phyloP scores from a whole-genome alignment of 2,888 invertebrate genomes.

The Tortricodes alternella region DNA sequence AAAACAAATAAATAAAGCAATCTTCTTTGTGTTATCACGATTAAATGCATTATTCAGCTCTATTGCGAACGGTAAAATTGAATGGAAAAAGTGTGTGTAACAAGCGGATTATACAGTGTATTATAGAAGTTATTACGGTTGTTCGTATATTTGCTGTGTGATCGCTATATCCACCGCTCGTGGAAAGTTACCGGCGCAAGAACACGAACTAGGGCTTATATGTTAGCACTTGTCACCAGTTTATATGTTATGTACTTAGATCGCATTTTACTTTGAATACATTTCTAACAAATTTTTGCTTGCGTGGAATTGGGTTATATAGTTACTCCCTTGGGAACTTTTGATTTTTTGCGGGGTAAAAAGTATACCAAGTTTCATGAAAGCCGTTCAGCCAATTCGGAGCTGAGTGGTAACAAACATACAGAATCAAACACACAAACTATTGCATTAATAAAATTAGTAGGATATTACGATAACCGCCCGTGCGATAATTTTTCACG shows the following conservation, averaged over 20 bases:
- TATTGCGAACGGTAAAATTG: constrained; percentile 21
- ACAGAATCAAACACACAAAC: too few species aligned
- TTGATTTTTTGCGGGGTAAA: too few species aligned
- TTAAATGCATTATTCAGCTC: constrained; percentile 28
- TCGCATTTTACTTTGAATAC: not conserved
- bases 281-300: not conserved
- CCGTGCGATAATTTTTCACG: not conserved
- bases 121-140: constrained; percentile 34
- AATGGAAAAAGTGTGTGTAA: constrained; percentile 32
- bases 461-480: too few species aligned
- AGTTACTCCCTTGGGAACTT: too few species aligned
- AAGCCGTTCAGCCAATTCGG: too few species aligned
- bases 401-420: too few species aligned
- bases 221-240: constrained; percentile 27
- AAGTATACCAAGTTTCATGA: too few species aligned
- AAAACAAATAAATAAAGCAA: constrained; percentile 19
- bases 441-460: too few species aligned
- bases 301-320: too few species aligned
- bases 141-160: constrained; percentile 39
- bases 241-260: constrained; percentile 10
- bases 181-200: constrained; percentile 37
- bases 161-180: constrained; percentile 32
- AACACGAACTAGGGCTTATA: constrained; percentile 35
- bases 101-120: constrained; percentile 33
- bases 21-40: constrained; percentile 14